Base-by-base conservation (phyloP, 2,113 vertebrate genomes). In the Poeciliopsis turrubarensis region DNA sequence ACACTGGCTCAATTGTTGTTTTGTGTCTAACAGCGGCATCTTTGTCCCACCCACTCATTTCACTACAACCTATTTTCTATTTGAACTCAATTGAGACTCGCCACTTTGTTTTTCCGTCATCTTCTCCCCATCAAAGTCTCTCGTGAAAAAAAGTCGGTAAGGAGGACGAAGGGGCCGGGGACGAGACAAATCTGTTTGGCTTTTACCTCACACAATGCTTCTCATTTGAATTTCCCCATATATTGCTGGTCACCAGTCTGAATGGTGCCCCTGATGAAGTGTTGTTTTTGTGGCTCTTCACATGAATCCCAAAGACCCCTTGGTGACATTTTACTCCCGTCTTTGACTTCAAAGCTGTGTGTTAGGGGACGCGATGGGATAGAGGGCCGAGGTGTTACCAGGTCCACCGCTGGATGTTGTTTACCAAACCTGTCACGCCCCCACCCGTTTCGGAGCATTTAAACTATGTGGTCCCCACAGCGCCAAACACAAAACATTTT, bases 71-170 rank as follows among this genome's bases (percentile, higher is more conserved):
- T 84, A 87, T 92, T 92, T 89, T 87, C 62, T 54, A 65, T 65
- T 74, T 27, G 63, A 87, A 92, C 91, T 91, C 88, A 93, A 89
- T 79, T 79, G 71, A 89, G 79, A 87, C 80, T 72, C 34, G 73
- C 60, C 39, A 88, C 88, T 87, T 92, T 93, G 89, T 94, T 92
- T 94, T 89, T 87, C 91, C 85, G 86, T 93, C 92, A 94, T 93
- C 87, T 89, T 82, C 84, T 90, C 79, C 88, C 91, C 89, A 93
- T 93, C 91, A 93, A 93, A 94, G 93, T 92, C 86, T 80, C 79
- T 89, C 72, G 77, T 78, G 84, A 37, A 37, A 90, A 89, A 54
- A 90, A 85, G 82, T 91, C 63, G 78, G 77, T 79, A 80, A 86
- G 70, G 91, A 84, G 82, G 77, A 78, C 65, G 65, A 83, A 89